A percentile compares a stretch with the other conserved stretches of the same genome.
Conservation (phyloP, 2,797 vertebrate genomes). For the Kryptolebias ocellatus region DNA sequence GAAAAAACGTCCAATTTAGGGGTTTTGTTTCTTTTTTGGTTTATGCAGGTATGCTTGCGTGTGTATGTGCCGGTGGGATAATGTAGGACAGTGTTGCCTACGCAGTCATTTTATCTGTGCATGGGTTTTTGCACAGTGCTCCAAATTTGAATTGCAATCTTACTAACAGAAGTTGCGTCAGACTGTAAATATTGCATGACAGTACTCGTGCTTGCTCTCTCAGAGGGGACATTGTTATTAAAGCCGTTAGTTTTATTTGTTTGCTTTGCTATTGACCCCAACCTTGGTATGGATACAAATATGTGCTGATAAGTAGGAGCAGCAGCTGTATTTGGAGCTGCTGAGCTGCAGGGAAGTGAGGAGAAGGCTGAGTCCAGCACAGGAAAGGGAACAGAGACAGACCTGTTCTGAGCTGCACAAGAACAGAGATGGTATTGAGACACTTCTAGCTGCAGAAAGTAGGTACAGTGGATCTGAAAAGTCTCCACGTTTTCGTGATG, state of each 20-base stretch:
- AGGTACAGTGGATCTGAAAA: constrained; percentile 16
- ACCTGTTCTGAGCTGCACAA: constrained; percentile 56
- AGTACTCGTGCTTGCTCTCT: constrained; percentile 6
- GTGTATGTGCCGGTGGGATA: constrained; percentile 16
- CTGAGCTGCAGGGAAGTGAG: constrained; percentile 51
- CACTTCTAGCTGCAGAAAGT: constrained; percentile 35
- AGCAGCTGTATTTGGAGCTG: constrained; percentile 21
- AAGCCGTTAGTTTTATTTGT: constrained; percentile 39
- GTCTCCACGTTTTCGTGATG: too few relatives aligned
- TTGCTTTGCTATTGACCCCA: constrained; percentile 41
- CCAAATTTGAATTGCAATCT: not conserved
- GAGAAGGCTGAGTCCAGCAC: constrained; percentile 28
- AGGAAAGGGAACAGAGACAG: constrained; percentile 54
- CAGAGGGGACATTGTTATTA: constrained; percentile 22
- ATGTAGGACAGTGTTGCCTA: constrained; percentile 8
- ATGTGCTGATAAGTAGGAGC: constrained; percentile 35
- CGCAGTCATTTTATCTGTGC: constrained; percentile 2
- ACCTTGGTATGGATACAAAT: constrained; percentile 35
- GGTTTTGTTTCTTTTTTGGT: constrained; percentile 24
- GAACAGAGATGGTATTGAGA: constrained; percentile 68
- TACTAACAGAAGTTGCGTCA: constrained; percentile 9
- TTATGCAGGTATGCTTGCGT: constrained; percentile 26
- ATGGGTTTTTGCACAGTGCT: not conserved
- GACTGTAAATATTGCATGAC: constrained; percentile 23
- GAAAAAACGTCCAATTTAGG: constrained; percentile 26